Evolutionary conservation across 2,888 invertebrate species (phyloP), one percentile per base, ranked within the genome.

Genomic region (Spodoptera picta): DNA sequence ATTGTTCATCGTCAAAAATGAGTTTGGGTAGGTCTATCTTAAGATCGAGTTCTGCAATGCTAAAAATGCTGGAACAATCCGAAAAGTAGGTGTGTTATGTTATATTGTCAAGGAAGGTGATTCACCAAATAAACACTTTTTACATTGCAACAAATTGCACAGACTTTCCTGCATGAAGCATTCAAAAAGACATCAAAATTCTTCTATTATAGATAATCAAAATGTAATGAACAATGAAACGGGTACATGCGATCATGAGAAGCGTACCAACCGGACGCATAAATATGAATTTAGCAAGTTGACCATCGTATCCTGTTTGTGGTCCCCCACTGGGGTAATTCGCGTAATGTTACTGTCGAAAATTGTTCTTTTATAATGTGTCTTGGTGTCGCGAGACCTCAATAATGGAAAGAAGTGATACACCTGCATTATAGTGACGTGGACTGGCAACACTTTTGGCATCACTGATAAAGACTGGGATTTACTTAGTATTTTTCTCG

Each of bases 221-320:
- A 68, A 61, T 60, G 58, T 67, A 73, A 78, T 78, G 69, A 69
- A 73, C 65, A 73, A 69, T 69, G 59, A 60, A 57, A 60, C 60
- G 66, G 69, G 67, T 60, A 57, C 64, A 51, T 50, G 43, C 67
- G 58, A 70, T 63, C 72, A 65, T 70, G 77, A 69, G 75, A 78
- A 69, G 55, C 49, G 57, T 51, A 52, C 43, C 62, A 42, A 63
- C 89, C 90, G 92, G 91, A 92, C 85, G 85, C 89, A 92, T 92
- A 92, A 92, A 92, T 91, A 88, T 85, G 82, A 87, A 92, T 91
- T 92, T 92, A 92, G 90, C 90, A 83, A 85, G 77, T 76, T 81
- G 84, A 82, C 85, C 83, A 82, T 67, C 75, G 81, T 86, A 83
- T 91, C 90, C 90, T 89, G 79, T 69, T 36, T 69, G 68, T 45